Conservation (phyloP, 2,888 invertebrate genomes). For the Deroplatys truncata region DNA sequence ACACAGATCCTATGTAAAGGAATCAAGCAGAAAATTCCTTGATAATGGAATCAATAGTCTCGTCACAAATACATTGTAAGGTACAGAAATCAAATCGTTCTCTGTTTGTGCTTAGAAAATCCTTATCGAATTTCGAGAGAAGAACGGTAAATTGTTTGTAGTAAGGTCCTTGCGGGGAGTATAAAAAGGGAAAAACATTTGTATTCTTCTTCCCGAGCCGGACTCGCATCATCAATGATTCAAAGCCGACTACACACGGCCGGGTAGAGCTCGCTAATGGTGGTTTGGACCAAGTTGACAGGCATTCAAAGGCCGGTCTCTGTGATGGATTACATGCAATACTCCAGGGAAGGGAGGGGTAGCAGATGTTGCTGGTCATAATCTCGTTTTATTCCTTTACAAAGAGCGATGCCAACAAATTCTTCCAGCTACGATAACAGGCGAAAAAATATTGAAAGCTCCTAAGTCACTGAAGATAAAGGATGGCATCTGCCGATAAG, state of each 20-base stretch:
- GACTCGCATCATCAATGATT: not conserved
- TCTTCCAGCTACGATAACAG: not conserved
- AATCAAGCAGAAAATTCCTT: no score
- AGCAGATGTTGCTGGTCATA: not conserved
- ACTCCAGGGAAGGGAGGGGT: no score
- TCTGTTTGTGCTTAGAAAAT: no score
- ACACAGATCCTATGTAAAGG: no score
- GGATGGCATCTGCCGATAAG: not conserved
- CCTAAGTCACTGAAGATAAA: not conserved
- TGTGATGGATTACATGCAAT: not conserved
- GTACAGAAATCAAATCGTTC: no score
- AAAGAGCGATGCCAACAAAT: not conserved
- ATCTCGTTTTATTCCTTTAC: not conserved
- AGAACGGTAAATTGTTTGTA: no score
- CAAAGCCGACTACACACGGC: not conserved
- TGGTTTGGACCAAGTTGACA: not conserved
- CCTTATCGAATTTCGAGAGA: no score
- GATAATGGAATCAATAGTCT: no score
- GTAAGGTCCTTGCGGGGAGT: not conserved
- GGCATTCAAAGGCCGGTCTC: not conserved
- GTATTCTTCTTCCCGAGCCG: not conserved
- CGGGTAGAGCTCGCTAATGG: not conserved
- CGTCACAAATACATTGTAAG: no score
- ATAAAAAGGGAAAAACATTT: not conserved
- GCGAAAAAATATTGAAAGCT: not conserved